Percentiles rank a stretch among this genome's conserved stretches.
These are phyloP conservation scores for Astyanax mexicanus DNA, from an alignment of 2,797 vertebrate genomes.

Conservation along the genomic window DNA sequence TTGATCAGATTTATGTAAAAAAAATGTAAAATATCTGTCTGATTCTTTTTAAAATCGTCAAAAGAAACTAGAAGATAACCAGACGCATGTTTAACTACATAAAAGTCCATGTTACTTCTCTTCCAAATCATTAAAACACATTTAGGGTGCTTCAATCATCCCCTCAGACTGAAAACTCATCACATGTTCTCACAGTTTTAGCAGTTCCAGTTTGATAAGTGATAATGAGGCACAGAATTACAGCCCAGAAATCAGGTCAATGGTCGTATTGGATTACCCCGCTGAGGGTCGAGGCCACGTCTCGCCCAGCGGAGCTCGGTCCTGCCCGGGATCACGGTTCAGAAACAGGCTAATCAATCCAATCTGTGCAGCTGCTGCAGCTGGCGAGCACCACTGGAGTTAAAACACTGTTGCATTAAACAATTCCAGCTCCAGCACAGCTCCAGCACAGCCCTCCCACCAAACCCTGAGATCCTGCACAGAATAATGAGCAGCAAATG, in stretches of 20 bases:
- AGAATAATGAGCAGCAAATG: not conserved
- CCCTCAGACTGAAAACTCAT: no score
- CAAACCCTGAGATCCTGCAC: not conserved
- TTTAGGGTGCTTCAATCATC: no score
- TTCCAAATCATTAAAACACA: no score
- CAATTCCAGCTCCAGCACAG: slow-evolving; percentile 11
- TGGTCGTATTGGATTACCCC: slow-evolving; percentile 33
- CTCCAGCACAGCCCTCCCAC: not conserved
- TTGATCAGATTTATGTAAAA: no score
- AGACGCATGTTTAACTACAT: no score
- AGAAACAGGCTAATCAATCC: slow-evolving; percentile 16
- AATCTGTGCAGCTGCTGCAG: not conserved
- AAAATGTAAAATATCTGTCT: no score
- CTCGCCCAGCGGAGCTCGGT: not conserved
- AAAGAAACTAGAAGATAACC: no score
- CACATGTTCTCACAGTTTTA: no score
- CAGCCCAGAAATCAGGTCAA: slow-evolving; percentile 1
- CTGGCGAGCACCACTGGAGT: not conserved
- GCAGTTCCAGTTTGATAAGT: not conserved
- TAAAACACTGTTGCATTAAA: slow-evolving; percentile 2
- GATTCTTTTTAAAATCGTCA: no score
- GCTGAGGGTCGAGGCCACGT: not conserved
- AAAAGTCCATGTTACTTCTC: no score
- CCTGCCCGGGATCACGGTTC: not conserved
- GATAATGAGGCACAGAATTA: slow-evolving; percentile 27